These are phyloP conservation scores for Beris chalybata DNA, from an alignment of 2,888 invertebrate species.

Conservation along the genomic window DNA sequence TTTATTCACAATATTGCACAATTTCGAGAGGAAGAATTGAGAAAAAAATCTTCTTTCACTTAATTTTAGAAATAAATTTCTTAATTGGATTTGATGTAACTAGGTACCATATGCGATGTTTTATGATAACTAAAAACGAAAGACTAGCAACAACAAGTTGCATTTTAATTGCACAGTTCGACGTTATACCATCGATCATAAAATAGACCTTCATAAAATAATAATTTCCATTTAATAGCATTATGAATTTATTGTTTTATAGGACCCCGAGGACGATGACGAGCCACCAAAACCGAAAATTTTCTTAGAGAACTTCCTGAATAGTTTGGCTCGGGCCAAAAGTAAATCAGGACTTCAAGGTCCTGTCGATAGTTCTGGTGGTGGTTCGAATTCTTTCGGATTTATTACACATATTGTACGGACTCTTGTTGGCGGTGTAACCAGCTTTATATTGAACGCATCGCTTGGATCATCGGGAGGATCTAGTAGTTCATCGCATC, in stretches of 20 bases:
- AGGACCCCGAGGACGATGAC: constrained; percentile 56
- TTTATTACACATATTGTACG: constrained; percentile 53
- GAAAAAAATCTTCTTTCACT: too few species aligned
- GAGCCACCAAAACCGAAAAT: constrained; percentile 49
- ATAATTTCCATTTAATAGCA: background rate
- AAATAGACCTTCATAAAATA: background rate
- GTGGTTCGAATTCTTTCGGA: constrained; percentile 41
- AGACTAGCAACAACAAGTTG: too few species aligned
- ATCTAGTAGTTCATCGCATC: constrained; percentile 45
- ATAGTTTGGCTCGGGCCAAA: constrained; percentile 50
- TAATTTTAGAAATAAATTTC: too few species aligned
- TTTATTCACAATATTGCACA: too few species aligned
- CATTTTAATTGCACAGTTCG: too few species aligned
- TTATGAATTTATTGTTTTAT: constrained; percentile 25
- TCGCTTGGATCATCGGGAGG: constrained; percentile 53
- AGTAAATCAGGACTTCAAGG: constrained; percentile 42
- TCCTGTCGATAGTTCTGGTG: background rate
- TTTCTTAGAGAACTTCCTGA: constrained; percentile 49
- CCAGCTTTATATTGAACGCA: constrained; percentile 51
- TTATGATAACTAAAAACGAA: too few species aligned
- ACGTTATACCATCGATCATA: too few species aligned
- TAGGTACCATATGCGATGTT: too few species aligned
- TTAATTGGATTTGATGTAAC: too few species aligned
- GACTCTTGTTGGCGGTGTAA: constrained; percentile 50
- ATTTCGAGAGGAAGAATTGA: too few species aligned